Base-by-base conservation (phyloP, 1,140 invertebrate species). In the Neoseiulus cucumeris region DNA sequence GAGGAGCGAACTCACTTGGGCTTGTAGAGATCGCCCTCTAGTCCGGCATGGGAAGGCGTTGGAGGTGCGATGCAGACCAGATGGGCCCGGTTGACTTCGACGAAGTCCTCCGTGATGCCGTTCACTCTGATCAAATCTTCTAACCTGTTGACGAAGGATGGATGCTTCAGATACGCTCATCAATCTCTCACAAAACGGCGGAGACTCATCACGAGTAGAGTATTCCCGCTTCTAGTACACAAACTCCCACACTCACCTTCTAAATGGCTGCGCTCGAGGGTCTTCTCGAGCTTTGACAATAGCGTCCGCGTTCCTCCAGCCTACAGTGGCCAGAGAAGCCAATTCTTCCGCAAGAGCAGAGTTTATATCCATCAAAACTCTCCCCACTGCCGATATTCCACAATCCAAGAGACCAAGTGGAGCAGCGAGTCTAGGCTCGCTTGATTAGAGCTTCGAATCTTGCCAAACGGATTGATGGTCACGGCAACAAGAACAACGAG, bases 21-120 rank as follows among this genome's bases (percentile, higher is more conserved):
- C 4, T 39, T 39, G 33, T 9, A 9, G 9, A 39, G 33, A 39
- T 39, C 4, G 4, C 4, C 9, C 33, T 39, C 33, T 9, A 39
- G 9, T 9, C 9, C 33, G 33, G 33, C 33, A 39, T 39, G 4
- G 33, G 33, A 4, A 39, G 33, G 33, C 33, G 33, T 39, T 9
- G 33, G 33, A 9, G 51, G 22, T 4, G 51, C 4, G 2, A 12
- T 17, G 51, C 51, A 59, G 25, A 59, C 33, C 14, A 59, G 22
- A 59, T 59, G 51, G 22, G 51, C 51, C 33, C 51, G 51, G 51
- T 59, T 59, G 51, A 59, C 51, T 59, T 59, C 51, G 4, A 59
- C 33, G 51, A 59, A 59, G 33, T 59, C 51, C 33, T 59, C 51
- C 22, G 51, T 59, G 33, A 59, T 59, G 22, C 51, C 51, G 9